Evolutionary conservation across 2,888 invertebrate genomes (phyloP), one percentile per base, ranked within the genome.

Genomic region (Melanargia galathea): DNA sequence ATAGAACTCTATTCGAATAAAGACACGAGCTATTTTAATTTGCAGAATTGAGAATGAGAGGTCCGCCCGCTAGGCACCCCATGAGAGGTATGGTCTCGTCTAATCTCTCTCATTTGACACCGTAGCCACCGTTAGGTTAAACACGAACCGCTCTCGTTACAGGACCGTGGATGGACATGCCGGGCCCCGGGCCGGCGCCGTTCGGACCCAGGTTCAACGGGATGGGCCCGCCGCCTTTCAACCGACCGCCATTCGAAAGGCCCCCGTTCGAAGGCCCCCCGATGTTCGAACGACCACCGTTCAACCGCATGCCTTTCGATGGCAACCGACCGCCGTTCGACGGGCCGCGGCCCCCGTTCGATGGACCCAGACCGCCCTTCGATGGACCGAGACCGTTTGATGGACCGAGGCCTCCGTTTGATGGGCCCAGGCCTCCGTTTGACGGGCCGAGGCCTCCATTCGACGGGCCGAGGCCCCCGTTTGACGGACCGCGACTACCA

Each of bases 1-100:
- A 43, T 16, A 46, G 33, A 60, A 56, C 46, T 46, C 38, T 51
- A 65, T 61, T 40, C 22, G 52, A 70, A 67, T 67, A 69, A 70
- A 71, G 64, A 70, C 65, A 77, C 72, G 71, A 68, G 66, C 62
- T 66, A 69, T 83, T 84, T 85, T 71, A 71, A 77, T 83, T 90
- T 88, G 60, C 90, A 90, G 91, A 91, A 69, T 77, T 88, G 75
- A 82, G 90, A 84, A 87, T 91, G 87, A 82, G 91, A 78, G 89
- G 87, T 69, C 86, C 86, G 60, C 86, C 84, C 73, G 68, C 67
- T 65, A 79, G 86, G 67, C 84, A 78, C 70, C 84, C 84, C 60
- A 79, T 86, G 79, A 77, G 84, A 87, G 88, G 90, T 87, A 86
- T 75, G 82, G 61, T 60, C 55, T 51, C 46, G 35, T 63, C 62